Evolutionary conservation across 2,888 invertebrate species (phyloP).

Genomic region (Petrolisthes cinctipes): DNA sequence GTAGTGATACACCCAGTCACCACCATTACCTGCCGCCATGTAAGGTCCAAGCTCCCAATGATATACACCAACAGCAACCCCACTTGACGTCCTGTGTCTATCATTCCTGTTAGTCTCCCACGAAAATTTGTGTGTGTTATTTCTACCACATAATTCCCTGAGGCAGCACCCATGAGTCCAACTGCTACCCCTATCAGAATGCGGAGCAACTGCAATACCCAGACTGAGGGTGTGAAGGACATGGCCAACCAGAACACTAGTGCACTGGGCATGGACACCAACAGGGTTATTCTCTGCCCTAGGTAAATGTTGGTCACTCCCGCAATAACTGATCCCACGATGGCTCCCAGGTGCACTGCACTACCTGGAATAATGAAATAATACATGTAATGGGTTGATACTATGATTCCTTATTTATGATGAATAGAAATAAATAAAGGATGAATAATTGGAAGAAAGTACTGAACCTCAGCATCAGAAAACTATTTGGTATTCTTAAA

Average conservation of each 20-base stretch:
- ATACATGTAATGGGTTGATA: background rate
- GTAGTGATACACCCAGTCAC: constrained; percentile 53
- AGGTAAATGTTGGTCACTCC: constrained; percentile 48
- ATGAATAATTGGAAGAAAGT: background rate
- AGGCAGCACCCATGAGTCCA: constrained; percentile 43
- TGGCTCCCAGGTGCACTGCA: constrained; percentile 59
- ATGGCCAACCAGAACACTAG: constrained; percentile 55
- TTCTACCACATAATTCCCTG: constrained; percentile 54
- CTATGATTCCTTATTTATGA: background rate
- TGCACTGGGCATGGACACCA: constrained; percentile 42
- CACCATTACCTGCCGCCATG: constrained; percentile 60
- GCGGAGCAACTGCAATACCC: constrained; percentile 45
- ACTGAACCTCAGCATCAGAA: too few relatives aligned
- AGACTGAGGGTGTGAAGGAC: constrained; percentile 54
- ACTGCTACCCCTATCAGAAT: constrained; percentile 31
- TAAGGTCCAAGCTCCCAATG: constrained; percentile 54
- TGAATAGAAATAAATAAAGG: background rate
- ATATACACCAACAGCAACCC: constrained; percentile 58
- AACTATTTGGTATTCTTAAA: too few relatives aligned
- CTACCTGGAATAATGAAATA: constrained; percentile 46
- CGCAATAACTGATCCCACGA: constrained; percentile 52
- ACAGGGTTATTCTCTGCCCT: constrained; percentile 53
- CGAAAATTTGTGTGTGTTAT: constrained; percentile 37
- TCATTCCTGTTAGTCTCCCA: constrained; percentile 44
- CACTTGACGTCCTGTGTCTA: constrained; percentile 38